phyloP scores from a whole-genome alignment of 2,797 vertebrate species.

The Hippopotamyrus pictus region DNA sequence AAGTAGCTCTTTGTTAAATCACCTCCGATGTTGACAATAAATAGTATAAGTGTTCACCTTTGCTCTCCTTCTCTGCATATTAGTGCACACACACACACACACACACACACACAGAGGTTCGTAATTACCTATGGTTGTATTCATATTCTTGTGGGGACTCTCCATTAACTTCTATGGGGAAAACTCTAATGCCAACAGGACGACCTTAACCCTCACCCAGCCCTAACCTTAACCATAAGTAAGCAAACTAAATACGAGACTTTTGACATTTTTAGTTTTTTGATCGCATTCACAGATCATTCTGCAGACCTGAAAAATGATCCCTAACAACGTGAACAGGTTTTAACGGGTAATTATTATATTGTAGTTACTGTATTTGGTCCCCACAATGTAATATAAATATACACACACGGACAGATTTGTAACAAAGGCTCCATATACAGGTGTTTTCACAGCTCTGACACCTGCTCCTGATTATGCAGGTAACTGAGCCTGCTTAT shows the following conservation, averaged over 20 bases:
- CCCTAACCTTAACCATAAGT: no score
- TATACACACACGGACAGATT: neutral
- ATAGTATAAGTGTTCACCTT: neutral
- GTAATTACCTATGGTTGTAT: neutral
- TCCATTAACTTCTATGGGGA: neutral
- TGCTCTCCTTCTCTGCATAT: neutral
- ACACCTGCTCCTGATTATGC: neutral
- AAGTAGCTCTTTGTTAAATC: neutral
- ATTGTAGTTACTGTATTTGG: no score
- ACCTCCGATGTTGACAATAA: neutral
- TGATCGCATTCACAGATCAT: neutral
- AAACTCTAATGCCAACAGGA: neutral
- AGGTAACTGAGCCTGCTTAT: neutral
- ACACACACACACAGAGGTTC: neutral
- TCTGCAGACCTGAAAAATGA: neutral
- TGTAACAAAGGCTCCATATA: neutral
- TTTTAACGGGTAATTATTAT: no score
- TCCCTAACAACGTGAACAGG: no score
- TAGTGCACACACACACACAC: neutral
- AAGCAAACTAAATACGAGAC: neutral
- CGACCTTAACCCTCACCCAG: neutral
- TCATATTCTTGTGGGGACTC: neutral
- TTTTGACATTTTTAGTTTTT: neutral
- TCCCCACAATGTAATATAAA: no score
- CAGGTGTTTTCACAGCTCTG: neutral